Base-by-base conservation (phyloP, 2,888 invertebrate genomes). In the Incurvaria masculella region DNA sequence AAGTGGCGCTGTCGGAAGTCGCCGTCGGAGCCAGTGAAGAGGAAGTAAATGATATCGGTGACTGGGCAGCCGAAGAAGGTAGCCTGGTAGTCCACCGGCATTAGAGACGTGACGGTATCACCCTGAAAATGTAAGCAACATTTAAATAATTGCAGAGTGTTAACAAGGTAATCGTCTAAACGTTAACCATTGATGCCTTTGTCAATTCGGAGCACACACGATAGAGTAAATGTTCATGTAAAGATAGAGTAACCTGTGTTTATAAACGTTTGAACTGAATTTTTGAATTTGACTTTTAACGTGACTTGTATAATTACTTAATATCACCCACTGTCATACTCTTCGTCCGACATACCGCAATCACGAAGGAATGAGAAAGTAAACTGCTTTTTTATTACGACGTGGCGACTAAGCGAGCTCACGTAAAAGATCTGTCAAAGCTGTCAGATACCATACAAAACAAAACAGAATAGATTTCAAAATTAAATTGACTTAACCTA, bases 21-120 rank as follows among this genome's bases (percentile, higher is more conserved):
- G 33, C 61, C 61, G 53, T 70, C 71, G 0, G 71, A 61, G 21
- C 70, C 65, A 2, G 63, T 55, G 56, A 66, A 63, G 45, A 72
- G 62, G 52, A 72, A 65, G 58, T 70, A 70, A n/a, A 71, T 47
- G 11, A 73, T 60, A 53, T 72, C 72, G 0, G 57, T 51, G 14
- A 63, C 54, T 0, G 63, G 64, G 39, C 63, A 59, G 4, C 66
- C 66, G 0, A 59, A 57, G 48, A 64, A 63, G 5, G 72, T 48
- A 1, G 68, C 66, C 53, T 73, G 73, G 42, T 65, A 66, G 53
- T 73, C 73, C 17, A 73, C 59, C 1, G 64, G 53, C 11, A 64
- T 58, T n/a, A 64, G 53, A 14, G 18, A 44, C 4, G 64, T 53
- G 1, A 66, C 33, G 1, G 47, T 51, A 3, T 62, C 63, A 4